Base-by-base conservation (phyloP, 1,140 invertebrate species). In the Calliopsis andreniformis region DNA sequence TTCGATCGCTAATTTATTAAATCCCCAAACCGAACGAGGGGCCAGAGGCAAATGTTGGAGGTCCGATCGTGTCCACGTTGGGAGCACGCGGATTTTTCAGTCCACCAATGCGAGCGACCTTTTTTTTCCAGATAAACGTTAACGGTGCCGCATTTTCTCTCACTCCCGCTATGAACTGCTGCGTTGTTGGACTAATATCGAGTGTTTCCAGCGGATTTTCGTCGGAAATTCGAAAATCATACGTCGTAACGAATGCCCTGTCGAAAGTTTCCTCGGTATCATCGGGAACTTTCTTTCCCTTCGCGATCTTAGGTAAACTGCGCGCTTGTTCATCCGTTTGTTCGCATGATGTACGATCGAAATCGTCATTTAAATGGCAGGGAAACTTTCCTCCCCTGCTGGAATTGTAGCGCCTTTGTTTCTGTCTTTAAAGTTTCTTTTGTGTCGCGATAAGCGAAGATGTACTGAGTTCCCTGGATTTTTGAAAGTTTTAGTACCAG, bases 1-100 rank as follows among this genome's bases (percentile, higher is more conserved):
- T 6, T 10, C 32, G 10, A 35, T 28, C 28, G 43, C 18, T 67
- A 42, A 56, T 55, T 79, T 68, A 32, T 75, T 78, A 61, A 14
- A 75, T 28, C 39, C 6, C 8, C 20, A 16, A 35, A 28, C 62
- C 32, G n/a, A 20, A 8, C 32, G 12, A 0, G 18, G 18, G 4
- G 16, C 18, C 5, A n/a, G 14, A 49, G n/a, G 20, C 47, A 49
- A 49, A 49, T 23, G 20, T 2, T 20, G 18, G 18, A 14, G n/a
- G 20, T 49, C 7, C 47, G 47, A 45, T 2, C 30, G 20, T 75
- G 18, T 58, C 28, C 23, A 16, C 28, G 39, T 14, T 10, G 20
- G 2, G 45, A 25, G 32, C 18, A 14, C 5, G 25, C 7, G 10
- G 53, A 45, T 62, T 47, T 47, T n/a, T 63, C 8, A 0, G 39